Base-by-base conservation (phyloP, 2,113 vertebrate genomes). In the Scomber colias region DNA sequence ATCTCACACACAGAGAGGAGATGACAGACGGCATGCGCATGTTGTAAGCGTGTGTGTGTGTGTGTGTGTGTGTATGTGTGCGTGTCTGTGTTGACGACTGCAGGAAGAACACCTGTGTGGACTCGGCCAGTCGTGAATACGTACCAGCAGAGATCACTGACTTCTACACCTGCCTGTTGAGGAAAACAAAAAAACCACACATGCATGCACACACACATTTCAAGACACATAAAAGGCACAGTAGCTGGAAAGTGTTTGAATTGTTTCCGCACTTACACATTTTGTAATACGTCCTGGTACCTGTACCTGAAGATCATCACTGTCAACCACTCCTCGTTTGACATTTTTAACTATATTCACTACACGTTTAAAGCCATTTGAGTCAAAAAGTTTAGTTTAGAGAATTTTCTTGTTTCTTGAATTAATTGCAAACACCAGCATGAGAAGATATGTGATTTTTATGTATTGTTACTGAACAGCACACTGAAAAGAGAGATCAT, bases 21-120 rank as follows among this genome's bases (percentile, higher is more conserved):
- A 66, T 85, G 79, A 89, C 64, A 79, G 87, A 81, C 72, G 30
- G 54, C 31, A 60, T 66, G 27, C 7, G 49, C 79, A 71, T 65
- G 79, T 87, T 67, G 65, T 67, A 65, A 73, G 75, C 59, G 54
- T 55, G 64, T 62, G 60, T 50, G 62, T 61, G 57, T 59, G 70
- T 55, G 64, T 62, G 60, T 50, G 62, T 61, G 57, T 59, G 70
- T 75, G 81, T 80, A 65, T 13, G 54, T 57, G 79, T 60, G 64
- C 66, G 60, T 50, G 62, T 60, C 46, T 82, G 79, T 86, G 77
- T 84, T 81, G 79, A 86, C 54, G 67, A 77, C 86, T 89, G 83
- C 76, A 88, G 75, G 79, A 87, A 57, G 80, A 88, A 87, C 88
- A 90, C 87, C 91, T 92, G 91, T 89, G 89, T 89, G 81, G 77